Base-by-base conservation (phyloP, 1,140 invertebrate genomes). In the Dinothrombium tinctorium region DNA sequence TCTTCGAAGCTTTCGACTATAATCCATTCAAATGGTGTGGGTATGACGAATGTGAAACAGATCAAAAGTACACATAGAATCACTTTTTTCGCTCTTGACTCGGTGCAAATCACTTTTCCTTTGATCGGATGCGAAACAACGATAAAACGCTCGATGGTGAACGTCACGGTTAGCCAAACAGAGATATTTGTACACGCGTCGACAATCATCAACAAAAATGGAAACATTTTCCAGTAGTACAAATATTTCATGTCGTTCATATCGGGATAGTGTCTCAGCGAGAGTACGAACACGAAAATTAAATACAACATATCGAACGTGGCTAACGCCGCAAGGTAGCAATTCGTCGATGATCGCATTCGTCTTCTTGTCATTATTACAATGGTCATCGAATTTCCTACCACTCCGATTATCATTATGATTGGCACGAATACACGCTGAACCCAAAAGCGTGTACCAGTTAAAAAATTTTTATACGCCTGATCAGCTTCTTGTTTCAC, bases 131-230 rank as follows among this genome's bases (percentile, higher is more conserved):
- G 69, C 46, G 72, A 71, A 4, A 79, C 73, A 21, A 72, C 74
- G 37, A 78, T 71, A 60, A 33, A 46, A 31, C 74, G 58, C 56
- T 79, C 75, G 40, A 77, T 63, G 3, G 75, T 79, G 54, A 79
- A 79, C 22, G 72, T 69, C 3, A 76, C 73, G 21, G 72, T 76
- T 37, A 79, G 57, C 73, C 74, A 78, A 25, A 75, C 72, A 17
- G 72, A 75, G 24, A 71, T 69, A 54, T 71, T 74, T 48, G 67
- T 69, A 39, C 68, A 65, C 20, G 68, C 63, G 55, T 75, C 71
- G 12, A 66, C 64, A 26, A 74, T 53, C 61, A 69, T 70, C 20
- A 67, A 55, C 3, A 57, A 66, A 42, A 69, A 63, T 1, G 62
- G 61, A 37, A 56, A 56, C 42, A 61, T 57, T 25, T 63, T 55